These are phyloP conservation scores for Saccopteryx bilineata DNA, from an alignment of 2,113 vertebrate genomes.

Conservation along the genomic window DNA sequence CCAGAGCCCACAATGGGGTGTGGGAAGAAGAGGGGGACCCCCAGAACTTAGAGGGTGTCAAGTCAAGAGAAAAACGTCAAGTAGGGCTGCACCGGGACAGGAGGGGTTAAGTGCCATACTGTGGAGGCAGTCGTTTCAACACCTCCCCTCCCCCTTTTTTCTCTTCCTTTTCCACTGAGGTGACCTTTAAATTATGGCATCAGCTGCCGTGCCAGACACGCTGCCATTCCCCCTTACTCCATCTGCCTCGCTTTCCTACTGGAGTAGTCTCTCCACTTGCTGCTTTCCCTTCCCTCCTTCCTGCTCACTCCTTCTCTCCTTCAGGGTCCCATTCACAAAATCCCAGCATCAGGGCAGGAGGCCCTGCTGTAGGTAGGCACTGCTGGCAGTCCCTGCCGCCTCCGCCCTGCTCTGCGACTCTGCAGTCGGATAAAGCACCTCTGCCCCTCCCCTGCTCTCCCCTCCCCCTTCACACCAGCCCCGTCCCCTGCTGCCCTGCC, in stretches of 20 bases:
- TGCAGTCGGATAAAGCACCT: neutral
- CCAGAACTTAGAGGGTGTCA: neutral
- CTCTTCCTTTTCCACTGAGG: conserved; percentile 77
- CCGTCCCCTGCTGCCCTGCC: neutral
- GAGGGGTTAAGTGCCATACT: conserved; percentile 56
- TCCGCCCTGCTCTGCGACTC: neutral
- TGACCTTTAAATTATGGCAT: conserved; percentile 85
- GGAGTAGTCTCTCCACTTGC: conserved; percentile 40
- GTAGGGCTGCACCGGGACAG: neutral
- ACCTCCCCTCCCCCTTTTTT: conserved; percentile 29
- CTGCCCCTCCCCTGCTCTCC: neutral
- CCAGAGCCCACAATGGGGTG: neutral
- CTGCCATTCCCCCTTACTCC: conserved; percentile 81
- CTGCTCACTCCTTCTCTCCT: conserved; percentile 19
- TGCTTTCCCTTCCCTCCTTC: conserved; percentile 8
- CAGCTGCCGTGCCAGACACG: conserved; percentile 75
- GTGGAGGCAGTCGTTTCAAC: conserved; percentile 49
- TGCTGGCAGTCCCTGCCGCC: fast-evolving
- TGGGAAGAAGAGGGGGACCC: neutral
- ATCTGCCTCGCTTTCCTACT: conserved; percentile 77
- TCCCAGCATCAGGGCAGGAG: neutral
- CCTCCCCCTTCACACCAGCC: neutral
- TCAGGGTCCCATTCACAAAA: conserved; percentile 77
- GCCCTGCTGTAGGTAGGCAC: conserved; percentile 25
- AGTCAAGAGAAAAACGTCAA: neutral